Conservation (phyloP, 2,888 invertebrate species). For the Xestia sexstrigata region DNA sequence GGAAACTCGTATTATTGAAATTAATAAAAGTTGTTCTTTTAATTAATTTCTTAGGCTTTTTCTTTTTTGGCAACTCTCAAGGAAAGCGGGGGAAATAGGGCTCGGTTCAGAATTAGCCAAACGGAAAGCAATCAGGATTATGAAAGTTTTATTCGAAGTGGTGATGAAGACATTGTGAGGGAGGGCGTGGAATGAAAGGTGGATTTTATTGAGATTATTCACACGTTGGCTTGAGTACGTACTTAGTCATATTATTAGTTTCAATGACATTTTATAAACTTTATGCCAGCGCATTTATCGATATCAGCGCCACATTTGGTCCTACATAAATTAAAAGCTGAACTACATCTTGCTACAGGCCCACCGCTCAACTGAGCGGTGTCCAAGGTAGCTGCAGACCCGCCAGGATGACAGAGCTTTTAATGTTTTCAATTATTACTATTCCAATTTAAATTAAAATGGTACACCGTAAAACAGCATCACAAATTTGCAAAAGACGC, state of each 20-base stretch:
- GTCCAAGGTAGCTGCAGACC: not conserved
- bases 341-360: not conserved
- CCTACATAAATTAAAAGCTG: not conserved
- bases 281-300: not conserved
- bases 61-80: conserved; percentile 50
- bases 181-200: conserved; percentile 6
- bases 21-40: conserved; percentile 70
- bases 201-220: not conserved
- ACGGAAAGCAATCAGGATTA: conserved; percentile 66
- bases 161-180: conserved; percentile 57
- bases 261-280: not conserved
- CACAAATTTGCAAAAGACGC: not conserved
- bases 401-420: not conserved
- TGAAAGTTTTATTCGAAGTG: conserved; percentile 50
- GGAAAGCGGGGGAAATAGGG: conserved; percentile 43
- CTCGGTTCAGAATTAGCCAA: conserved; percentile 45
- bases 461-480: not conserved
- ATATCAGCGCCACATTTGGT: not conserved
- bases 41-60: conserved; percentile 63
- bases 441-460: not conserved
- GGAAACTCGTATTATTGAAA: conserved; percentile 63
- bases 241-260: not conserved
- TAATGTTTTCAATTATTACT: not conserved
- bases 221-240: not conserved
- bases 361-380: not conserved